A percentile compares a stretch with the other conserved stretches of the same genome.
Evolutionary conservation across 2,113 vertebrate genomes (phyloP).

Genomic region (Hypocryptadius cinnamomeus): DNA sequence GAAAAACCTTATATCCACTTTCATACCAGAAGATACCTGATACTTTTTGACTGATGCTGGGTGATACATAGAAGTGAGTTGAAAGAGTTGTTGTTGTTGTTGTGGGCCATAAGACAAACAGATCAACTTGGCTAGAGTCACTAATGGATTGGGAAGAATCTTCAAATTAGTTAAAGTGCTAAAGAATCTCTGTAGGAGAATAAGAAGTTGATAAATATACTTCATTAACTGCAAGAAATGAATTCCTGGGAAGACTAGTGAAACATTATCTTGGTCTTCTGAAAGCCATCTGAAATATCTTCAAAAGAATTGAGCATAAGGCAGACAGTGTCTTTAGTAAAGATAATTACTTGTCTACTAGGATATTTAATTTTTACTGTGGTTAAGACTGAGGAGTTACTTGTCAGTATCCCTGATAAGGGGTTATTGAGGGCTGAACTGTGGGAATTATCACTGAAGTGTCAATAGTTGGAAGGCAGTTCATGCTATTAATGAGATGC

Average conservation of each 20-base stretch:
- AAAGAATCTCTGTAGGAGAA: background rate
- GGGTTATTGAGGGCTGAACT: background rate
- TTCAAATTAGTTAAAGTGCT: background rate
- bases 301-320: background rate
- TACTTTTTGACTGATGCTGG: background rate
- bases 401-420: background rate
- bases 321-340: background rate
- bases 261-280: background rate
- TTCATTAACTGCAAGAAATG: background rate
- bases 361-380: background rate
- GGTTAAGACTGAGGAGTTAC: background rate
- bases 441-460: background rate
- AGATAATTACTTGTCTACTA: background rate
- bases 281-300: background rate
- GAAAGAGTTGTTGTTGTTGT: background rate
- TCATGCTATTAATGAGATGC: background rate
- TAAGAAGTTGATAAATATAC: background rate
- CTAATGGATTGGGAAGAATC: background rate
- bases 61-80: background rate
- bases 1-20: background rate
- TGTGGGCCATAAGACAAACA: background rate
- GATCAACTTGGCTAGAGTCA: background rate
- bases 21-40: accelerated
- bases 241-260: background rate
- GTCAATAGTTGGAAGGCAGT: background rate